A percentile compares a stretch with the other conserved stretches of the same genome.
These are phyloP conservation scores for Drosophila macrospina DNA, from an alignment of 2,888 invertebrate species.

Conservation along the genomic window DNA sequence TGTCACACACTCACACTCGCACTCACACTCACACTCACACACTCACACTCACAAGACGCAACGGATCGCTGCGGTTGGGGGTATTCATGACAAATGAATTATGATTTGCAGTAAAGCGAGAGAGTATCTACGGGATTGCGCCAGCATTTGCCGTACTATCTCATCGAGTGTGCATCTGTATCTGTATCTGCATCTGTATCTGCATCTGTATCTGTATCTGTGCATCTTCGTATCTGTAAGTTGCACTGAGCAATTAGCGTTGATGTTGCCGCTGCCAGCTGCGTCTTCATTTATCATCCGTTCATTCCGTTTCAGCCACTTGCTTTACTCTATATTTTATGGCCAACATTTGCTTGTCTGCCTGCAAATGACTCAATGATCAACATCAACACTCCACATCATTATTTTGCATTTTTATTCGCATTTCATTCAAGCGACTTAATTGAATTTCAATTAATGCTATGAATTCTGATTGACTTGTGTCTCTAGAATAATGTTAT, in stretches of 20 bases:
- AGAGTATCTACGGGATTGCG: slow-evolving; percentile 34
- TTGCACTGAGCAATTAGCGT: slow-evolving; percentile 77
- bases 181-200: too few species aligned
- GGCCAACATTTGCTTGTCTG: slow-evolving; percentile 49
- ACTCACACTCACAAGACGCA: slow-evolving; percentile 23
- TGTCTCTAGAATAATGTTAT: background rate
- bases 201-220: too few species aligned
- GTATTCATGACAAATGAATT: slow-evolving; percentile 60
- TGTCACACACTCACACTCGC: slow-evolving; percentile 47
- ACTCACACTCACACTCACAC: slow-evolving; percentile 49
- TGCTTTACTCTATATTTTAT: slow-evolving; percentile 49
- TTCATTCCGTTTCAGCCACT: slow-evolving; percentile 36
- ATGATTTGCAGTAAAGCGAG: slow-evolving; percentile 48
- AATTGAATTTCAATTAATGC: slow-evolving; percentile 3
- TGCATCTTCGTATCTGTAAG: slow-evolving; percentile 49
- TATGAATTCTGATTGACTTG: background rate
- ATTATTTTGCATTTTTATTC: slow-evolving; percentile 1
- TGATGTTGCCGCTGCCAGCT: slow-evolving; percentile 80
- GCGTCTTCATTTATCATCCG: slow-evolving; percentile 77
- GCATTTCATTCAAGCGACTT: background rate
- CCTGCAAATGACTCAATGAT: slow-evolving; percentile 61
- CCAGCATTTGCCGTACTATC: slow-evolving; percentile 11
- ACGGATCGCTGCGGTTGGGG: slow-evolving; percentile 12
- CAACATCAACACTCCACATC: slow-evolving; percentile 17
- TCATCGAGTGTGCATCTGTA: slow-evolving; percentile 15